These are phyloP conservation scores for Tiliacea aurago DNA, from an alignment of 2,888 invertebrate species.

Conservation along the genomic window DNA sequence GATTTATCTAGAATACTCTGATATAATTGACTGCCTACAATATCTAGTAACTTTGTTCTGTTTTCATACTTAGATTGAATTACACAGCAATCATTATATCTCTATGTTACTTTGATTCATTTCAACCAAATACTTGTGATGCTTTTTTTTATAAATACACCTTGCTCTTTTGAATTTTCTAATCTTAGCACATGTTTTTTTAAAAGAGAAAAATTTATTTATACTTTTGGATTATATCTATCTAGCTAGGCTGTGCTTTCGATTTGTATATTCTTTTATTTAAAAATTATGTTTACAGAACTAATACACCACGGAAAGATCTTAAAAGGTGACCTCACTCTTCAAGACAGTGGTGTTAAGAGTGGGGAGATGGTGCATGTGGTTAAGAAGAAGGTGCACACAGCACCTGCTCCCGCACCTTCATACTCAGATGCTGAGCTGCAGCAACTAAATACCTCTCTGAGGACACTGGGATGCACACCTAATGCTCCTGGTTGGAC, in stretches of 20 bases:
- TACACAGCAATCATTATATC: not conserved
- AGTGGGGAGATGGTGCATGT: conserved; percentile 91
- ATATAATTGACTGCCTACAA: not conserved
- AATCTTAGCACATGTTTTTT: not conserved
- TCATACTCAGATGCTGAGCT: conserved; percentile 91
- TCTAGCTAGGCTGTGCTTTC: not conserved
- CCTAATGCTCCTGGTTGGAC: conserved; percentile 92
- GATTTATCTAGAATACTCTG: conserved; percentile 12
- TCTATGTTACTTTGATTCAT: not conserved
- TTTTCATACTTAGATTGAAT: not conserved
- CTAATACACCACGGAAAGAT: conserved; percentile 93
- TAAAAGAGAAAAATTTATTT: not conserved
- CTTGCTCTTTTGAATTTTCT: not conserved
- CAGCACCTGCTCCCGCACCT: conserved; percentile 80
- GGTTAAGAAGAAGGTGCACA: conserved; percentile 85
- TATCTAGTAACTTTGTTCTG: not conserved
- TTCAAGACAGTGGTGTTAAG: conserved; percentile 92
- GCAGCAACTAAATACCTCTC: conserved; percentile 91
- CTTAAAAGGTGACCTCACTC: conserved; percentile 90
- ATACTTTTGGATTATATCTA: not conserved
- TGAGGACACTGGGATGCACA: conserved; percentile 91
- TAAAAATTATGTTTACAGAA: conserved; percentile 48
- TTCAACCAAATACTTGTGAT: not conserved
- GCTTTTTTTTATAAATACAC: not conserved
- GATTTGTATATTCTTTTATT: not conserved